Base-by-base conservation (phyloP, 2,888 invertebrate genomes). In the Erpobdella octoculata region DNA sequence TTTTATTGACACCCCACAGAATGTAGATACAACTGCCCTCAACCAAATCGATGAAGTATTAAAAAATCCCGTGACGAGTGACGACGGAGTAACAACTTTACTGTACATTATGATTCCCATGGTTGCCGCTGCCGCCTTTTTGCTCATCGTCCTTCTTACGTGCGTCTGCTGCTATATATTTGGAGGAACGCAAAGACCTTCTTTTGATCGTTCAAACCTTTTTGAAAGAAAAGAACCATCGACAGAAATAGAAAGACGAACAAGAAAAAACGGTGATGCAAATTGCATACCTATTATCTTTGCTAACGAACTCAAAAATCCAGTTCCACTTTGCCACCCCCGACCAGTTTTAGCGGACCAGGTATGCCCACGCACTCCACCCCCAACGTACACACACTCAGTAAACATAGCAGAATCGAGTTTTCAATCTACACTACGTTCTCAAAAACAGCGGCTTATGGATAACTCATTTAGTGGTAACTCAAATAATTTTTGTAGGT, bases 231-330 rank as follows among this genome's bases (percentile, higher is more conserved):
- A 87, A 90, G 76, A 76, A 92, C 93, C 46, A 66, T 8, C 66
- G 33, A 21, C 46, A 48, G 75, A 90, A 92, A 86, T 89, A 91
- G 89, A 89, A 89, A 78, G 85, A 90, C 89, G 89, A 79, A 88
- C 89, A 83, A 88, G 89, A 90, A 78, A 80, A 73, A 79, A 80
- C 3, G 81, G 80, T 71, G 81, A 85, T 71, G 84, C 83, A 74
- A 86, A 86, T 78, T 87, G 87, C 69, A 93, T 93, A 79, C 96
- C 97, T 0, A 94, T 96, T 53, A 96, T 97, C 80, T 95, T 96
- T 78, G 85, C 86, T 12, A 95, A 97, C 83, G 97, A 97, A 82
- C 86, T 95, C 58, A 94, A 95, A 78, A 94, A 95, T 79, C 33
- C 36, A 8, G 21, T 15, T 28, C 15, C 21, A 21, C 21, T 15